phyloP scores from a whole-genome alignment of 2,888 invertebrate species.

The Ischnus inquisitorius region DNA sequence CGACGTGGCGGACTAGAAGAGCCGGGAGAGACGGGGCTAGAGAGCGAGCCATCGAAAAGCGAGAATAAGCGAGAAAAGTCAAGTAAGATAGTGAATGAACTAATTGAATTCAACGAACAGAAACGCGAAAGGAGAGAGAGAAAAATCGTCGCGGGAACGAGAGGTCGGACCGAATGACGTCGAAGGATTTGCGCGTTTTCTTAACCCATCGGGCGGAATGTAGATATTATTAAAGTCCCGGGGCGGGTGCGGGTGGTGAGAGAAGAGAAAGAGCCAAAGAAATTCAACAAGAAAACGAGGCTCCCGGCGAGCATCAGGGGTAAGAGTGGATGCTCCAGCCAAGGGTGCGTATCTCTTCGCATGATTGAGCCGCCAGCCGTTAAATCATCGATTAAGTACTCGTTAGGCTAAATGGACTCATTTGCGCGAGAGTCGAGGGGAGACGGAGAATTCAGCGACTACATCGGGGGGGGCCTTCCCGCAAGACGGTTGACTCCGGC shows the following conservation, averaged over 20 bases:
- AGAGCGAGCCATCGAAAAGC: constrained; percentile 17
- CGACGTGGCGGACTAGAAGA: background rate
- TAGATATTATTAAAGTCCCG: constrained; percentile 21
- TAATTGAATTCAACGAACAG: constrained; percentile 28
- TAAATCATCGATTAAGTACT: constrained; percentile 83
- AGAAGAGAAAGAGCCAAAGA: constrained; percentile 33
- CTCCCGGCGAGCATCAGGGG: constrained; percentile 4
- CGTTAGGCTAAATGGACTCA: constrained; percentile 80
- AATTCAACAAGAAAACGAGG: constrained; percentile 63
- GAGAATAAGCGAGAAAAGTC: constrained; percentile 22
- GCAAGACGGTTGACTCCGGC: constrained; percentile 9
- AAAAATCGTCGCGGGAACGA: constrained; percentile 22
- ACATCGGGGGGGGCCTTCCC: background rate
- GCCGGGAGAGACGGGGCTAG: background rate
- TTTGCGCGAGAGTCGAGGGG: constrained; percentile 15
- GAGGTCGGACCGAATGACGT: constrained; percentile 22
- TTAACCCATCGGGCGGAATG: background rate
- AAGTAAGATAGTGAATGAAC: background rate
- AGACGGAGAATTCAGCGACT: background rate
- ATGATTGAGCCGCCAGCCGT: constrained; percentile 79
- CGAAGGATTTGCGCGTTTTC: constrained; percentile 40
- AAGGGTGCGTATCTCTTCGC: constrained; percentile 79
- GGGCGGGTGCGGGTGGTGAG: background rate
- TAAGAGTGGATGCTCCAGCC: constrained; percentile 51
- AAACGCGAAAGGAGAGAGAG: constrained; percentile 14